Evolutionary conservation across 2,888 invertebrate species (phyloP), one percentile per base, ranked within the genome.

Genomic region (Lapara coniferarum): DNA sequence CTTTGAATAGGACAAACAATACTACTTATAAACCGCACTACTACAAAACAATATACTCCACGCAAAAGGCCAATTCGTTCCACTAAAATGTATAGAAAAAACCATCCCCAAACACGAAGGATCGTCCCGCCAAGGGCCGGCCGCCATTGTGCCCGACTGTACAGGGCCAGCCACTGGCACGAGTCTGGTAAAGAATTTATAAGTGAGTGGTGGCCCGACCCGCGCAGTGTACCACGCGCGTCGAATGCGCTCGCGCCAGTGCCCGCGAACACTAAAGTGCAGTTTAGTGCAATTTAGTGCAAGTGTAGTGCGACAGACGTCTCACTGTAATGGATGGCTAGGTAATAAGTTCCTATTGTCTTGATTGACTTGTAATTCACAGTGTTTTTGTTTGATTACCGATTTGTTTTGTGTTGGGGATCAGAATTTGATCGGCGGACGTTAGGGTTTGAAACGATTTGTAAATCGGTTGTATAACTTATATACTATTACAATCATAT

Each of bases 171-270:
- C 86, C 85, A 81, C 82, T 80, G 89, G 89, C 90, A 90, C 92
- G 91, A 90, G 92, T 87, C 88, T 89, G 87, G 87, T 89, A 89
- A 89, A 91, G 90, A 92, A 91, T 91, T 89, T 91, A 89, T 90
- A 91, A 89, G 89, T 88, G 90, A 89, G 89, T 81, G 86, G 85
- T 83, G 71, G 84, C 86, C 86, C 84, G 84, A 84, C 84, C 85
- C 79, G 84, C 83, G 79, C 85, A 87, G 88, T 86, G 85, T 74
- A 74, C 73, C 73, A 74, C 74, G 75, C 74, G 75, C 79, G 71
- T 71, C 68, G 71, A 72, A 74, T 72, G 71, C 72, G 74, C 73
- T 67, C 58, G 72, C 73, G 69, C 68, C 70, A 72, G 69, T 75
- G 73, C 75, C 68, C n/a, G 44, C 51, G 14, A 16, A 37, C n/a